phyloP scores from a whole-genome alignment of 2,888 invertebrate species.

The Mesorhabditis belari region DNA sequence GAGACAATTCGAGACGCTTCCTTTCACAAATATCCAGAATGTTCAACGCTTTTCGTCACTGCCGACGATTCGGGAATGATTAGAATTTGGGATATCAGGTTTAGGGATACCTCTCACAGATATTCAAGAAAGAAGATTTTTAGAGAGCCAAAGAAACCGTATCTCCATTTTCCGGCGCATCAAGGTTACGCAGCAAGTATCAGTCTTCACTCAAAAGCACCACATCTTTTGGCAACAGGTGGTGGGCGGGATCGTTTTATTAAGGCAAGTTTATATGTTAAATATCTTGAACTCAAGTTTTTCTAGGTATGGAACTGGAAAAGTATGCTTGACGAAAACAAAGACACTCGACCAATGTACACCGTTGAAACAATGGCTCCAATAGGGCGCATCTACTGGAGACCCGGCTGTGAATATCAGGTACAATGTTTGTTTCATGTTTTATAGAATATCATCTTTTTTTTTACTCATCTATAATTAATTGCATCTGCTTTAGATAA shows the following conservation, averaged over 20 bases:
- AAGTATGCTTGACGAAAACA: neutral
- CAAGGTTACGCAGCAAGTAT: slow-evolving; percentile 24
- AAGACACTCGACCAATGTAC: neutral
- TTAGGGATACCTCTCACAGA: neutral
- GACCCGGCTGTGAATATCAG: slow-evolving; percentile 19
- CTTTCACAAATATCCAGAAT: slow-evolving; percentile 13
- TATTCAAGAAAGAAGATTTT: neutral
- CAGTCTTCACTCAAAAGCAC: slow-evolving; percentile 17
- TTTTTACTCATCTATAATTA: too few species aligned
- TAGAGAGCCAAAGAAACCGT: neutral
- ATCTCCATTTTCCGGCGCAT: slow-evolving; percentile 16
- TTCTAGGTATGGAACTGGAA: slow-evolving; percentile 30
- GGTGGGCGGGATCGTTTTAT: slow-evolving; percentile 35
- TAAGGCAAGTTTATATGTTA: slow-evolving; percentile 8
- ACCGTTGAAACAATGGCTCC: slow-evolving; percentile 27
- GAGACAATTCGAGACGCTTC: slow-evolving; percentile 26
- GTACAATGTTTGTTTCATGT: neutral
- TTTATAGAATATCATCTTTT: neutral
- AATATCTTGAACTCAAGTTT: slow-evolving; percentile 1
- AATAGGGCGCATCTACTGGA: slow-evolving; percentile 24
- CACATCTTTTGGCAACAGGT: slow-evolving; percentile 21
- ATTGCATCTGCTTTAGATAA: too few species aligned
- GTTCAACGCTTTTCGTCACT: slow-evolving; percentile 18
- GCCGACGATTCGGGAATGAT: slow-evolving; percentile 31
- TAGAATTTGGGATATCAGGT: slow-evolving; percentile 30